Evolutionary conservation across 1,140 invertebrate species (phyloP).

Genomic region (Dinoponera quadriceps): DNA sequence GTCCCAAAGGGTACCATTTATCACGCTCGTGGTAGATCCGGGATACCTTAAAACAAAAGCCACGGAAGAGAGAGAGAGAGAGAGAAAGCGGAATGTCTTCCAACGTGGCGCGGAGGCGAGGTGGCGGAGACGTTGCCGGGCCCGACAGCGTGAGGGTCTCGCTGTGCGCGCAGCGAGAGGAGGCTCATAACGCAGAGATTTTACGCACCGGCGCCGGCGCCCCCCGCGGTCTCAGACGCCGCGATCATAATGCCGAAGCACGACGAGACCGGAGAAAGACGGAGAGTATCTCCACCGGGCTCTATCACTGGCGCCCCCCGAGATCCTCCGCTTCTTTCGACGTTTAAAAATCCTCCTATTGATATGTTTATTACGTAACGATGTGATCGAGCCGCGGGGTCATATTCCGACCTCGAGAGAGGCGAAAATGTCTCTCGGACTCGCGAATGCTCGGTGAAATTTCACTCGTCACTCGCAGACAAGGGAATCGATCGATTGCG

Average conservation of each 20-base stretch:
- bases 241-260: slow-evolving; percentile 81
- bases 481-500: too few relatives aligned
- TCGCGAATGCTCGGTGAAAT: too few relatives aligned
- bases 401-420: background rate
- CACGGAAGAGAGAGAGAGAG: too few relatives aligned
- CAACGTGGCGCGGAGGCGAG: slow-evolving; percentile 60
- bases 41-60: slow-evolving; percentile 84
- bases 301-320: slow-evolving; percentile 73
- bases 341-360: slow-evolving; percentile 67
- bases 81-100: slow-evolving; percentile 72
- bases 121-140: slow-evolving; percentile 65
- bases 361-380: slow-evolving; percentile 69
- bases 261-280: slow-evolving; percentile 30
- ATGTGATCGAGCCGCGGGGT: slow-evolving; percentile 47
- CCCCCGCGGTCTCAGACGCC: slow-evolving; percentile 86
- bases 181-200: slow-evolving; percentile 83
- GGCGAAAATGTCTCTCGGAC: too few relatives aligned
- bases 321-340: slow-evolving; percentile 18
- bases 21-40: slow-evolving; percentile 79
- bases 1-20: slow-evolving; percentile 80
- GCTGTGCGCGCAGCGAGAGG: slow-evolving; percentile 50
- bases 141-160: slow-evolving; percentile 58
- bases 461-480: too few relatives aligned
- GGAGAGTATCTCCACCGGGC: slow-evolving; percentile 63
- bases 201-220: slow-evolving; percentile 85